A percentile compares a stretch with the other conserved stretches of the same genome.
Evolutionary conservation across 1,140 invertebrate genomes (phyloP).

Genomic region (Liolophura sinensis): DNA sequence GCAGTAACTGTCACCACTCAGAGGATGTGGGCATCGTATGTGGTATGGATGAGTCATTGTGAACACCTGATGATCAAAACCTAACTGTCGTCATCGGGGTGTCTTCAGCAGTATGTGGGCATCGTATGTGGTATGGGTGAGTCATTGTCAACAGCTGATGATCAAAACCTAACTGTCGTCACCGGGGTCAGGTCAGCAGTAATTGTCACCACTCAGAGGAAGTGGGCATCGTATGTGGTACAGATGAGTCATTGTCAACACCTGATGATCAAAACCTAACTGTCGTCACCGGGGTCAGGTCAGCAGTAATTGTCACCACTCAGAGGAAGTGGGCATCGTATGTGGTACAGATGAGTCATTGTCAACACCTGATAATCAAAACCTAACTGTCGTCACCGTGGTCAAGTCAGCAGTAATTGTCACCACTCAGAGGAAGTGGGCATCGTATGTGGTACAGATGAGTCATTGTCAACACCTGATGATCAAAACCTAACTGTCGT

Average conservation of each 20-base stretch:
- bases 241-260: no score
- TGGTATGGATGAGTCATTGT: not conserved
- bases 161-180: conserved; percentile 64
- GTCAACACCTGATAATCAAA: no score
- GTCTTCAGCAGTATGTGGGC: conserved; percentile 70
- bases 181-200: conserved; percentile 75
- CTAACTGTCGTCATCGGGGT: conserved; percentile 72
- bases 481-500: no score
- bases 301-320: conserved; percentile 70
- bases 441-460: conserved; percentile 25
- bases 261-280: no score
- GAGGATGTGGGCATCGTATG: conserved; percentile 63
- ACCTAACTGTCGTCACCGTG: conserved; percentile 69
- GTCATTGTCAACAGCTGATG: no score
- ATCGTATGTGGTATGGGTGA: conserved; percentile 34
- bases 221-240: conserved; percentile 36
- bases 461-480: no score
- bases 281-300: conserved; percentile 78
- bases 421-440: conserved; percentile 67
- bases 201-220: conserved; percentile 73
- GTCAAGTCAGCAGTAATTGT: conserved; percentile 77
- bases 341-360: conserved; percentile 24
- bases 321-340: conserved; percentile 64
- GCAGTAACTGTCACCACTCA: conserved; percentile 70
- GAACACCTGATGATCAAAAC: no score